Evolutionary conservation across 1,140 invertebrate genomes (phyloP), one percentile per base, ranked within the genome.

Genomic region (Danaus plexippus): DNA sequence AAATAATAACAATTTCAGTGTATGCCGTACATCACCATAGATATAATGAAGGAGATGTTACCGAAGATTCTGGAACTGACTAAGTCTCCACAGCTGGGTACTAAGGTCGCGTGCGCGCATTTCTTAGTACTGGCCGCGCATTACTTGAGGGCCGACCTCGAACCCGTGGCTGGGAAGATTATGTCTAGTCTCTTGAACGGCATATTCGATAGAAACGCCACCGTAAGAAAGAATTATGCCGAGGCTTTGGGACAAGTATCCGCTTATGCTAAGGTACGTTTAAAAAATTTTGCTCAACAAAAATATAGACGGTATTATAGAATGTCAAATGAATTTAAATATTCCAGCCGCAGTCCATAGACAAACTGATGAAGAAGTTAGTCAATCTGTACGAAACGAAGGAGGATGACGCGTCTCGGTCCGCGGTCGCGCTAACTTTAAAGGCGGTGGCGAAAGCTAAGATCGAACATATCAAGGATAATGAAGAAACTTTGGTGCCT

Each of bases 191-290:
- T 97, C 47, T 84, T 96, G 13, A 92, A 92, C 68, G 95, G 95
- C 11, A 88, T 97, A 40, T 91, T 91, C 47, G 96, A 98, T 88
- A 90, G 95, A 52, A 98, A 97, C 76, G 82, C 89, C 1, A 91
- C 92, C 0, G 90, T 98, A 3, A 89, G 95, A 57, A 97, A 96
- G 83, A 92, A 93, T 61, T 95, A 93, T 77, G 94, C 95, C 0
- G 89, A 90, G 49, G 92, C 94, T 11, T 91, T 98, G 52, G 96
- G 96, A 0, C 92, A 97, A 71, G 85, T 98, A n/a, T 91, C 96
- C 4, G 91, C 93, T 53, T 91, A 92, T 59, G 94, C 95, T n/a
- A 97, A 97, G 81, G 88, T 89, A 54, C 60, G 61, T 57, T 43
- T 44, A 12, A 13, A 15, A 50, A 32, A 43, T n/a, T 10, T 11